A percentile compares a stretch with the other conserved stretches of the same genome.
Evolutionary conservation across 2,113 vertebrate species (phyloP).

Genomic region (Pseudorectes ferrugineus): DNA sequence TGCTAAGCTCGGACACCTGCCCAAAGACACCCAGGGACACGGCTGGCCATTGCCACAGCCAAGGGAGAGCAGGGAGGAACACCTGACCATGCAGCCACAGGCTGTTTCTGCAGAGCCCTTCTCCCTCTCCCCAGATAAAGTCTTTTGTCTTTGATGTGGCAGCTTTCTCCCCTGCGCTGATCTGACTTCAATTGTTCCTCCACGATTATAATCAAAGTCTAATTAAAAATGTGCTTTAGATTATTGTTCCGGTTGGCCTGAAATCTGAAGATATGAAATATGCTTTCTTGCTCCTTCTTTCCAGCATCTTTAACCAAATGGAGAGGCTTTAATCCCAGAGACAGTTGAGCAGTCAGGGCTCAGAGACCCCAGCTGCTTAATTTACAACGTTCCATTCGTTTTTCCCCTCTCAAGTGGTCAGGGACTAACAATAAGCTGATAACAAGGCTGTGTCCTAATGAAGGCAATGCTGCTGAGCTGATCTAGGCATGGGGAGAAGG

Average conservation of each 20-base stretch:
- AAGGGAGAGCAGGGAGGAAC: neutral
- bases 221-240: slow-evolving; percentile 39
- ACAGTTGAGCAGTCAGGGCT: neutral
- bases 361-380: neutral
- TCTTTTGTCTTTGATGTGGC: neutral
- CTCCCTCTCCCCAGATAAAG: neutral
- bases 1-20: neutral
- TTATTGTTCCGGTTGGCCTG: neutral
- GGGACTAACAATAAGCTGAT: neutral
- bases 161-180: neutral
- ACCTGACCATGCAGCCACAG: neutral
- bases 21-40: neutral
- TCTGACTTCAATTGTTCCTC: slow-evolving; percentile 35
- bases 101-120: neutral
- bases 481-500: neutral
- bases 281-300: neutral
- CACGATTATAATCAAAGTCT: neutral
- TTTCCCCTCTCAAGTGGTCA: neutral
- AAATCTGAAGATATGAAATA: slow-evolving; percentile 15
- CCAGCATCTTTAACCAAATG: neutral
- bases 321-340: neutral
- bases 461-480: neutral
- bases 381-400: neutral
- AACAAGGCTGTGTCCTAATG: neutral
- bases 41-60: fast-evolving